Evolutionary conservation across 2,113 vertebrate genomes (phyloP).

Genomic region (Thalassoma bifasciatum): DNA sequence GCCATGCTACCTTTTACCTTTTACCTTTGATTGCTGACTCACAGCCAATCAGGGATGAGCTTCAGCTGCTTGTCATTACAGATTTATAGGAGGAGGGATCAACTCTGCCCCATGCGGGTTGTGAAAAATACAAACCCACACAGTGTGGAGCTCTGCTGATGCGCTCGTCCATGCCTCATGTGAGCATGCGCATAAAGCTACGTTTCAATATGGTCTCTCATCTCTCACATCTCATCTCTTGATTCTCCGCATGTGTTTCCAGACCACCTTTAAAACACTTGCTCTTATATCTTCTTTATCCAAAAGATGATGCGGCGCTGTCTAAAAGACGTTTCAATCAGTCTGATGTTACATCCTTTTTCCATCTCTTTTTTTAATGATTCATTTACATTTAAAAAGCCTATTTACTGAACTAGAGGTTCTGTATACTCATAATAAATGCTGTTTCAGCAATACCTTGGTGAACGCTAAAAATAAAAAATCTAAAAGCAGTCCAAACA

Average conservation of each 20-base stretch:
- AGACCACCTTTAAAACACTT: neutral
- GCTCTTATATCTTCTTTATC: neutral
- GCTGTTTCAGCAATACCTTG: neutral
- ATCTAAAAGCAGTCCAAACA: too few species aligned
- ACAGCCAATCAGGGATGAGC: slow-evolving; percentile 56
- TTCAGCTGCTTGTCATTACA: slow-evolving; percentile 31
- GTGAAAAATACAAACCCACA: slow-evolving; percentile 58
- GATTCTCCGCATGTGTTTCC: neutral
- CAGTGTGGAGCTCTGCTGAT: slow-evolving; percentile 48
- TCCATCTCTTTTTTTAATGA: neutral
- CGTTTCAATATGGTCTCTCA: slow-evolving; percentile 19
- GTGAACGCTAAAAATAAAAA: too few species aligned
- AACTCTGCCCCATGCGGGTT: slow-evolving; percentile 58
- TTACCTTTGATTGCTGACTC: slow-evolving; percentile 62
- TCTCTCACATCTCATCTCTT: slow-evolving; percentile 17
- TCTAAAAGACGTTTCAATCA: neutral
- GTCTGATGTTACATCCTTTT: neutral
- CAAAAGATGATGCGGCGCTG: neutral
- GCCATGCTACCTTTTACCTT: slow-evolving; percentile 41
- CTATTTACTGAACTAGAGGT: too few species aligned
- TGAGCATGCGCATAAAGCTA: slow-evolving; percentile 60
- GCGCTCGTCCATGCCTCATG: slow-evolving; percentile 17
- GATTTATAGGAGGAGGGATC: slow-evolving; percentile 44
- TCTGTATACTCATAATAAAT: neutral
- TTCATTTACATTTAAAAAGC: slow-evolving; percentile 21